Evolutionary conservation across 2,888 invertebrate genomes (phyloP).

Genomic region (Agrotis exclamationis): DNA sequence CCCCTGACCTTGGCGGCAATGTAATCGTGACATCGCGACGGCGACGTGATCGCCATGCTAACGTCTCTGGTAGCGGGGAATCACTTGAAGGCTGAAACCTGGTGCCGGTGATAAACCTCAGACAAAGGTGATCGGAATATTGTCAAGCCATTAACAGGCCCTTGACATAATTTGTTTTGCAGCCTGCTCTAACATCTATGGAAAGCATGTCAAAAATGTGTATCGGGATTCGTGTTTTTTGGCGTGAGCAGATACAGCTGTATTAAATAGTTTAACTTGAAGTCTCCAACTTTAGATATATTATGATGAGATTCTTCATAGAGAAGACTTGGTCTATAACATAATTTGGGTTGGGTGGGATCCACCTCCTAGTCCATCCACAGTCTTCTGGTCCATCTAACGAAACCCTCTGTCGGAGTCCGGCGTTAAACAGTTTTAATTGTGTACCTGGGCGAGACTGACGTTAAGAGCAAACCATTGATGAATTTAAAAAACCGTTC

Average conservation of each 20-base stretch:
- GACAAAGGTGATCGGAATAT: conserved; percentile 53
- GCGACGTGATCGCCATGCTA: conserved; percentile 56
- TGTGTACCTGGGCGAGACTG: too few relatives aligned
- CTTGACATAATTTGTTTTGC: conserved; percentile 47
- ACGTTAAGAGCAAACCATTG: too few relatives aligned
- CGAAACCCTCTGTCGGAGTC: too few relatives aligned
- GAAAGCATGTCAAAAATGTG: background rate
- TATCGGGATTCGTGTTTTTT: background rate
- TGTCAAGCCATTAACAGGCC: conserved; percentile 36
- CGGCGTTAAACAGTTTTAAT: too few relatives aligned
- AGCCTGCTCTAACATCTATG: background rate
- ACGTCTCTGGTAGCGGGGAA: conserved; percentile 50
- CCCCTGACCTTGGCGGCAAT: conserved; percentile 58
- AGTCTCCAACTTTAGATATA: too few relatives aligned
- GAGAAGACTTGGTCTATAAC: too few relatives aligned
- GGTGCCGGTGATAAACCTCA: conserved; percentile 51
- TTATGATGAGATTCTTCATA: too few relatives aligned
- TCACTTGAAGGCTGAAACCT: conserved; percentile 54
- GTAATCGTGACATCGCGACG: conserved; percentile 55
- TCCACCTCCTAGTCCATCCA: too few relatives aligned
- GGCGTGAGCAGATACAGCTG: background rate
- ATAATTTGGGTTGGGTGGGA: too few relatives aligned
- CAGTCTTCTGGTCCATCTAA: too few relatives aligned
- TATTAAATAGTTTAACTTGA: too few relatives aligned
- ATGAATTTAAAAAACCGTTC: background rate